Evolutionary conservation across 2,113 vertebrate genomes (phyloP).

Genomic region (Meriones unguiculatus): DNA sequence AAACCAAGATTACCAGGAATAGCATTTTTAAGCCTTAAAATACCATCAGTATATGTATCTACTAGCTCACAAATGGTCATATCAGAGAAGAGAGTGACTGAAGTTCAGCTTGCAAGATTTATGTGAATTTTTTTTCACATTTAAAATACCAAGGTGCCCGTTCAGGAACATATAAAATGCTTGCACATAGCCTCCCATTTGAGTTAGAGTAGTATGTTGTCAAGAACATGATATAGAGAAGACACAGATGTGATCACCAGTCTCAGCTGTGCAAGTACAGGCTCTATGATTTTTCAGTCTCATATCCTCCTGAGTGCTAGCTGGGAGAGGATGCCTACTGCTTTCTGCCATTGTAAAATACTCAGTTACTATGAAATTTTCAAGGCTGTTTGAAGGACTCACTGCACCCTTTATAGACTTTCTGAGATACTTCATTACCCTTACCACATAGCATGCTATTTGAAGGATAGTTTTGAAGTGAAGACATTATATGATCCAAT

Average conservation of each 20-base stretch:
- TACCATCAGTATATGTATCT: constrained; percentile 22
- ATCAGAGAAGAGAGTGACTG: not conserved
- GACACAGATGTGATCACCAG: not conserved
- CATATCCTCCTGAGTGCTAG: not conserved
- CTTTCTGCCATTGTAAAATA: constrained; percentile 51
- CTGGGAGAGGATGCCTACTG: not conserved
- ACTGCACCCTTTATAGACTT: constrained; percentile 50
- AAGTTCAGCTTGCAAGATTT: constrained; percentile 48
- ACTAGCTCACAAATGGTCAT: constrained; percentile 46
- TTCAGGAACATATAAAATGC: constrained; percentile 20
- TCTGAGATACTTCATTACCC: constrained; percentile 66
- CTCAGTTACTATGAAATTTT: constrained; percentile 61
- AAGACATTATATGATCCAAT: constrained; percentile 37
- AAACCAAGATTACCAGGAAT: constrained; percentile 23
- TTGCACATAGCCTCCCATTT: not conserved
- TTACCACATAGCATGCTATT: constrained; percentile 55
- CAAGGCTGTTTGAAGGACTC: constrained; percentile 71
- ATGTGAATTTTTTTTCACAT: constrained; percentile 19
- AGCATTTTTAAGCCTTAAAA: constrained; percentile 27
- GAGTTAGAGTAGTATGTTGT: not conserved
- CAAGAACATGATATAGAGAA: not conserved
- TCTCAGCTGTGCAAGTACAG: not conserved
- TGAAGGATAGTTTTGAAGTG: constrained; percentile 58
- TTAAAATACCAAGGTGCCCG: constrained; percentile 44
- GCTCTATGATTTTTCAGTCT: constrained; percentile 26